Base-by-base conservation (phyloP, 92 coral and sea anemone species). In the Phenganax stokvisi region DNA sequence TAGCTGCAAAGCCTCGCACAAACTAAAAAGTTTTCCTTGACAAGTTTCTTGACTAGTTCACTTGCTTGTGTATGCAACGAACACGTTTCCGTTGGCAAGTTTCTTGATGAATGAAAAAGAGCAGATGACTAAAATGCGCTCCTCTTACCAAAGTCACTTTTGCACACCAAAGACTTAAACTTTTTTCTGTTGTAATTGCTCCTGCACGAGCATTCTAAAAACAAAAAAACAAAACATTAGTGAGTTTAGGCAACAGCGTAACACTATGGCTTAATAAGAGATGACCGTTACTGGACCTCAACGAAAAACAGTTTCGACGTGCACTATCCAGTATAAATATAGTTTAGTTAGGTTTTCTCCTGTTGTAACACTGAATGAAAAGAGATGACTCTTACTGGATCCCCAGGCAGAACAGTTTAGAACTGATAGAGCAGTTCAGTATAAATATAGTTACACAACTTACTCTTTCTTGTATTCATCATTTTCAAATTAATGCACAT, bases 131-230 rank as follows among this genome's bases (percentile, higher is more conserved):
- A 15, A 9, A 9, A 11, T 17, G 29, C 10, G 54, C 25, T 28
- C 51, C 12, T 12, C 81, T 76, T 59, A 76, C 81, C 81, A 57
- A 76, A 76, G 53, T 76, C 67, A 60, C 70, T 59, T 59, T 44
- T 76, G 57, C 81, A 76, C 44, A 57, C 5, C 68, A 76, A 8
- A 8, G 81, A 27, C 55, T 76, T 76, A 56, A 76, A 27, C 30
- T 17, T 9, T 3, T 59, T 28, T 7, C 9, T 47, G 4, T 15
- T 76, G 70, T 57, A 57, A 8, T 47, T 52, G 15, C 27, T 56
- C 55, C 57, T 76, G 15, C 81, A 76, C 10, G 81, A 76, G 31
- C 81, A 76, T 51, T 37, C 47, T 37, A 37, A 37, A 37, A 37
- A 37, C 47, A n/a, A 60, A 60, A 60, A 61, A 13, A 7, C 65